Evolutionary conservation across 1,140 invertebrate species (phyloP), one percentile per base, ranked within the genome.

Genomic region (Diachasma alloeum): DNA sequence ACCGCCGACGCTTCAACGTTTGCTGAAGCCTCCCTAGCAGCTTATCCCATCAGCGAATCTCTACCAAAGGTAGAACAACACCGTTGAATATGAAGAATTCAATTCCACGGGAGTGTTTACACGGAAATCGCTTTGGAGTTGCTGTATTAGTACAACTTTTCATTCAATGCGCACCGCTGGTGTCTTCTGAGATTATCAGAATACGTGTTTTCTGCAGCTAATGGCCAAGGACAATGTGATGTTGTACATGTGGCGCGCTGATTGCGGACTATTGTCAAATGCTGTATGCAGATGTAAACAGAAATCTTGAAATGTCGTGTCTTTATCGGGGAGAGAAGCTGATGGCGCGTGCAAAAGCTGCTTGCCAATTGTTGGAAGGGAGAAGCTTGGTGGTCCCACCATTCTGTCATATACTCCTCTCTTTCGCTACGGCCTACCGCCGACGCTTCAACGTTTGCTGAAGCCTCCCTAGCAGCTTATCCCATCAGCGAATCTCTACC

Each of bases 371-470:
- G 46, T 48, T 48, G 13, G 3, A 13, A 15, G 46, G 46, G 46
- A 6, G 15, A 48, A 59, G 17, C 22, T 59, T 11, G n/a, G n/a
- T n/a, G n/a, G n/a, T n/a, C n/a, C n/a, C n/a, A n/a, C 53, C 53
- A 48, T 48, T 48, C 46, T 59, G 22, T 59, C 53, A 9, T 9
- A 9, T 37, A 37, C 36, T 5, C 36, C 36, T 37, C 36, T 74
- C 53, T 72, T 79, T 76, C 78, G 67, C 71, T 66, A 79, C 78
- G 75, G 78, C 63, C 74, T 76, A 76, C 78, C 75, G 78, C 78
- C 74, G 74, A 79, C 72, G 44, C 68, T 39, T 22, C 53, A 59
- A 19, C 53, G 19, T 59, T 59, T 59, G 53, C 53, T 10, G n/a
- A 59, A 4, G 53, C 53, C 53, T 59, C 53, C 22, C 53, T 10